Evolutionary conservation across 2,797 vertebrate species (phyloP).

Genomic region (Chloroceryle amazona): DNA sequence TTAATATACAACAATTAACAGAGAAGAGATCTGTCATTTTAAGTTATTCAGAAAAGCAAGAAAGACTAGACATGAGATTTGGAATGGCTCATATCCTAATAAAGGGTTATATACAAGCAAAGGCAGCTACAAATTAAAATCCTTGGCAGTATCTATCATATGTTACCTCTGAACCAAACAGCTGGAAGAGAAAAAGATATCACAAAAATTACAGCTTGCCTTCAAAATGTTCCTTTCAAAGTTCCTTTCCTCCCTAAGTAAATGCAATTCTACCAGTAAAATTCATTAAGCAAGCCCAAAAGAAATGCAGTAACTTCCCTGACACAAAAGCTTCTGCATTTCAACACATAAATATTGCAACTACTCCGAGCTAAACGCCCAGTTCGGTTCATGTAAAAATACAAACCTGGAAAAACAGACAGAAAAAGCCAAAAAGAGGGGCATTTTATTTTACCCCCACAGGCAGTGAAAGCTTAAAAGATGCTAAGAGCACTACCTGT

Average conservation of each 20-base stretch:
- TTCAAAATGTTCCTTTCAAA: background rate
- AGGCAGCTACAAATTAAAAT: background rate
- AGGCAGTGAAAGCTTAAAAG: background rate
- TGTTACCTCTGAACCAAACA: background rate
- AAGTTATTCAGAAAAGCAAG: background rate
- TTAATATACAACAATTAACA: background rate
- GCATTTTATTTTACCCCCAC: background rate
- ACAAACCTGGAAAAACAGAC: background rate
- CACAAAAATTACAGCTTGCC: background rate
- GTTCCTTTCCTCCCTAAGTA: background rate
- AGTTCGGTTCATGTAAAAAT: background rate
- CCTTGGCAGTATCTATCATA: background rate
- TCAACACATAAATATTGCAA: background rate
- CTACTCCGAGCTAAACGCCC: background rate
- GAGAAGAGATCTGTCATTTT: background rate
- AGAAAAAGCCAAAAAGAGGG: too few relatives aligned
- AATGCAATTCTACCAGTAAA: background rate
- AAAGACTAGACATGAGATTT: background rate
- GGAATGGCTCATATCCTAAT: background rate
- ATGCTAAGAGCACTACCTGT: background rate
- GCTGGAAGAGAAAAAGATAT: background rate
- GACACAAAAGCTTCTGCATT: background rate
- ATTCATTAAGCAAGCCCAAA: background rate
- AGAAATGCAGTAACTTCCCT: background rate
- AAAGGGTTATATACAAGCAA: background rate